Percentiles rank a stretch among this genome's conserved stretches.
phyloP scores from a whole-genome alignment of 2,888 invertebrate genomes.

The Craniophora ligustri region DNA sequence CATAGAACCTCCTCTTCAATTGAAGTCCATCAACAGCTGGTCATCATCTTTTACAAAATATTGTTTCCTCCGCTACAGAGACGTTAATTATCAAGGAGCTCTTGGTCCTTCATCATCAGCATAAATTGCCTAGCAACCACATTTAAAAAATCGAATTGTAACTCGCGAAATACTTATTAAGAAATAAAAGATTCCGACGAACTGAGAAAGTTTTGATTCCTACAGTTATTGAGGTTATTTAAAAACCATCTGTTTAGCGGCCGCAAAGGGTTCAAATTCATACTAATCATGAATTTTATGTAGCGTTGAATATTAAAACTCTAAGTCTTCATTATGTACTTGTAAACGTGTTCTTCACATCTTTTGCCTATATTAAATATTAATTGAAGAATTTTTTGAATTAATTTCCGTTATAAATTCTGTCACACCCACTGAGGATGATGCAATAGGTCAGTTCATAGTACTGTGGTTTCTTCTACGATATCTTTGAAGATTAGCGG shows the following conservation, averaged over 20 bases:
- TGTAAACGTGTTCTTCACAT: constrained; percentile 7
- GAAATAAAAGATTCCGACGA: no score
- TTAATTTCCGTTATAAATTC: constrained; percentile 11
- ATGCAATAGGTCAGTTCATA: constrained; percentile 11
- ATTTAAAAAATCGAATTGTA: no score
- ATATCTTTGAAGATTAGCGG: constrained; percentile 9
- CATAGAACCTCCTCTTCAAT: no score
- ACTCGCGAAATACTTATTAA: no score
- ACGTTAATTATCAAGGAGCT: no score
- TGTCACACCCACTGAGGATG: constrained; percentile 18
- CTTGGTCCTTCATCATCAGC: no score
- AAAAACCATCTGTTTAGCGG: constrained; percentile 16
- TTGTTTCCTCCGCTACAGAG: no score
- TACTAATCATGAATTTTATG: constrained; percentile 15
- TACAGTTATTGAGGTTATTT: no score
- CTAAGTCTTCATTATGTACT: constrained; percentile 3
- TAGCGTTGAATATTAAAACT: constrained; percentile 10
- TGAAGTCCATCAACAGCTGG: no score
- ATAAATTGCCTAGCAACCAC: no score
- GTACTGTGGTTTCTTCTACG: background rate
- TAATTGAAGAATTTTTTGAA: constrained; percentile 16
- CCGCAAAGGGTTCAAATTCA: constrained; percentile 5
- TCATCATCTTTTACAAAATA: no score
- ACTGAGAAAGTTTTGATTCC: no score
- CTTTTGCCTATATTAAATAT: background rate